Percentiles rank a stretch among this genome's conserved stretches.
These are phyloP conservation scores for Osmoderma eremita DNA, from an alignment of 2,888 invertebrate genomes.

Conservation along the genomic window DNA sequence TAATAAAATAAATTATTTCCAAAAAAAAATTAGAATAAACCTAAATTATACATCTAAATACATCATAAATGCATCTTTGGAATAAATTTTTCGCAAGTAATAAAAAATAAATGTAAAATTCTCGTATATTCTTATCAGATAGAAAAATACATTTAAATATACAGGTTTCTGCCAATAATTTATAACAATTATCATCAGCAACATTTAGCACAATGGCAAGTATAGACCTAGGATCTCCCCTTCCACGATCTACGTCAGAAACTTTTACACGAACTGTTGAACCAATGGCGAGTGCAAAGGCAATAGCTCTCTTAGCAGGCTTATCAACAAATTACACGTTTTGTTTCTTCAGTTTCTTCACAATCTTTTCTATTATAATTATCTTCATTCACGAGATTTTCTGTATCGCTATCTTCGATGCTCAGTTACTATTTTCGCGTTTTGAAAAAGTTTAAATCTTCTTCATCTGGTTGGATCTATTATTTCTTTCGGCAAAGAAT, in stretches of 20 bases:
- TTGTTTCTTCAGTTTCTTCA: neutral
- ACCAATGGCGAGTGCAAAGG: neutral
- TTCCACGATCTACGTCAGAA: neutral
- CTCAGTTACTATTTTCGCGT: no score
- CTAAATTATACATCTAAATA: no score
- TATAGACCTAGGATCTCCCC: neutral
- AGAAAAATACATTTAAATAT: neutral
- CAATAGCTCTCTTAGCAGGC: constrained; percentile 7
- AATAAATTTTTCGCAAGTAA: neutral
- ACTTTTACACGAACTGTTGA: no score
- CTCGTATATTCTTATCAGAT: neutral
- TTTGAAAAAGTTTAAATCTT: neutral
- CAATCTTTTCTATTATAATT: neutral
- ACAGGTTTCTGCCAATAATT: neutral
- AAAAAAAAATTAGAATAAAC: no score
- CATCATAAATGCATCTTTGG: neutral
- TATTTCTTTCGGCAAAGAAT: constrained; percentile 3
- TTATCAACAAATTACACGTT: constrained; percentile 4
- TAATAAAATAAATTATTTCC: no score
- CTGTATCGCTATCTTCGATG: constrained; percentile 3
- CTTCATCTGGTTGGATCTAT: neutral
- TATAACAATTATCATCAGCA: neutral
- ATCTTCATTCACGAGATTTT: neutral
- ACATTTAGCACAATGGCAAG: neutral
- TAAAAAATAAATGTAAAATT: neutral